A percentile compares a stretch with the other conserved stretches of the same genome.
These are phyloP conservation scores for Zygaena filipendulae DNA, from an alignment of 2,888 invertebrate genomes.

Conservation along the genomic window DNA sequence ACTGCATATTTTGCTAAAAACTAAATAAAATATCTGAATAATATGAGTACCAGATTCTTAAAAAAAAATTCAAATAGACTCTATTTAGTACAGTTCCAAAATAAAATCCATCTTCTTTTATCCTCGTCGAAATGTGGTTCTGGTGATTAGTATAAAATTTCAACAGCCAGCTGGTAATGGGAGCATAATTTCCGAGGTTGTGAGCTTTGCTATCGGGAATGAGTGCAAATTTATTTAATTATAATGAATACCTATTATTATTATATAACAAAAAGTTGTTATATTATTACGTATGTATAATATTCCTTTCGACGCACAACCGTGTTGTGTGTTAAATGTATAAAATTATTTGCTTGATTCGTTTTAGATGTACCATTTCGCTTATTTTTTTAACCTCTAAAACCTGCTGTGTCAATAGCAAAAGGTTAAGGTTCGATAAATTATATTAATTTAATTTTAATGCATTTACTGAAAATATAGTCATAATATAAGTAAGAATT, in stretches of 20 bases:
- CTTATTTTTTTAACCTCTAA: constrained; percentile 50
- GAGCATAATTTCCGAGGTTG: constrained; percentile 69
- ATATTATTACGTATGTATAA: constrained; percentile 31
- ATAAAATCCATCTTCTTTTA: too few relatives aligned
- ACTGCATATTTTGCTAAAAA: too few relatives aligned
- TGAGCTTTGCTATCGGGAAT: constrained; percentile 64
- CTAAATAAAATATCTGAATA: too few relatives aligned
- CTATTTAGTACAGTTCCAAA: too few relatives aligned
- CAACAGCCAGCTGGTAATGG: constrained; percentile 64
- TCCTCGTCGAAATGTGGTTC: too few relatives aligned
- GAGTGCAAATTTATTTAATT: constrained; percentile 57
- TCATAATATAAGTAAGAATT: too few relatives aligned
- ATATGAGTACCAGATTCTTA: too few relatives aligned
- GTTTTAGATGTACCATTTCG: constrained; percentile 48
- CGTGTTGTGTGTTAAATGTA: constrained; percentile 54
- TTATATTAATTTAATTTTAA: too few relatives aligned
- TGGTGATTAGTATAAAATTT: constrained; percentile 44
- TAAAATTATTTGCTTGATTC: constrained; percentile 60
- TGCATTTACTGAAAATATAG: constrained; percentile 18
- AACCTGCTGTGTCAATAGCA: constrained; percentile 55
- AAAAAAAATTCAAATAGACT: too few relatives aligned
- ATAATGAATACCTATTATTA: constrained; percentile 46
- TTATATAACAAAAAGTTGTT: constrained; percentile 20
- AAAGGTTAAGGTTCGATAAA: constrained; percentile 39
- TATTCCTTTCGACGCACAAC: constrained; percentile 57